Evolutionary conservation across 1,140 invertebrate species (phyloP), one percentile per base, ranked within the genome.

Genomic region (Drosophila bifasciata): DNA sequence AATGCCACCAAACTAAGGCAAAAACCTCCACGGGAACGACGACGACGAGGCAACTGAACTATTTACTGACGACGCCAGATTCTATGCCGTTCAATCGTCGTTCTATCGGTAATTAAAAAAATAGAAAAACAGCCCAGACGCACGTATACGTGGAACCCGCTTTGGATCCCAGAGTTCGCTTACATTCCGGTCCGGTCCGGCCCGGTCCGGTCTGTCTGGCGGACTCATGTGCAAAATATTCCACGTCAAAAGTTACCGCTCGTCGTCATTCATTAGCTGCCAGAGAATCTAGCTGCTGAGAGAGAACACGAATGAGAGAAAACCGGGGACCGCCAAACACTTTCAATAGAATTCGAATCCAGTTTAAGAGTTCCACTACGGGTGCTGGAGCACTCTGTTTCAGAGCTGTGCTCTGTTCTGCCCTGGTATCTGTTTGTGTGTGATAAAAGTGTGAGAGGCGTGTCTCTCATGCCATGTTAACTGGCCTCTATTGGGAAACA

Each of bases 311-410:
- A 16, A 21, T 15, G 39, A 8, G 16, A 50, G 19, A 40, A 40
- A 23, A 53, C 11, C 6, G 58, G 46, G 49, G 70, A 55, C 43
- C 43, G 43, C 64, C 52, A 79, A 86, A 86, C 81, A 86, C 81
- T 86, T 86, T 86, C 81, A 86, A 86, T 86, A 81, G 77, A 86
- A 86, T 80, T 63, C 66, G 81, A 86, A 75, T 81, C 81, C 81
- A 86, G 81, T 86, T 85, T 70, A 70, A 68, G 58, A 69, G 62
- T 6, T 11, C 23, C 51, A 28, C 40, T 53, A n/a, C 43, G 28
- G 41, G 58, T 62, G 41, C 58, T 62, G 45, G 21, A 56, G 41
- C 44, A 77, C 75, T 61, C 43, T 45, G 53, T 52, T 58, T 15
- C 60, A 46, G n/a, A 36, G 19, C 8, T 32, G 2, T 11, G 32